phyloP scores from a whole-genome alignment of 2,113 vertebrate species.

The Centropristis striata region DNA sequence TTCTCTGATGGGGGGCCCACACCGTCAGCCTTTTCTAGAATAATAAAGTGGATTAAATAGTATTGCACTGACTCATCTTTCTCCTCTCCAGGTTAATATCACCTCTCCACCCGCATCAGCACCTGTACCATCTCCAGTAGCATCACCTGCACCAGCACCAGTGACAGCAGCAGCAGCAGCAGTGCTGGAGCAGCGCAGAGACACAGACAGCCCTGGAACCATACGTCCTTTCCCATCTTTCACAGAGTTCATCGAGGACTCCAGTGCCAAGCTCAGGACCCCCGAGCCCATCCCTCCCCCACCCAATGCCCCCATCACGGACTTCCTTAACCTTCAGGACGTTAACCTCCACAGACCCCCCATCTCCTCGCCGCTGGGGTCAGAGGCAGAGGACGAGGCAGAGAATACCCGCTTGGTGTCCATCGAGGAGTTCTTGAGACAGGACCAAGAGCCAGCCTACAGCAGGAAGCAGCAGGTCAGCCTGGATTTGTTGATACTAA shows the following conservation, averaged over 20 bases:
- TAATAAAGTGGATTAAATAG: background rate
- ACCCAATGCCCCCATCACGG: constrained; percentile 59
- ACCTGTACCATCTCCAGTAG: constrained; percentile 43
- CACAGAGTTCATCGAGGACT: constrained; percentile 84
- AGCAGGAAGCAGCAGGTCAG: constrained; percentile 72
- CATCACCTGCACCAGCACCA: background rate
- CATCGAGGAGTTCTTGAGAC: constrained; percentile 85
- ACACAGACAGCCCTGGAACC: constrained; percentile 71
- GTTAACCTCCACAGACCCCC: constrained; percentile 69
- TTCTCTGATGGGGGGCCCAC: background rate
- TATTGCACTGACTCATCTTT: background rate
- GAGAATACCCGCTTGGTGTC: constrained; percentile 83
- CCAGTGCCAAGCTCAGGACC: constrained; percentile 75
- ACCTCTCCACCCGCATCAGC: constrained; percentile 46
- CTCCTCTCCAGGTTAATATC: constrained; percentile 64
- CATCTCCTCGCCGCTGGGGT: constrained; percentile 79
- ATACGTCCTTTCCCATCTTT: constrained; percentile 80
- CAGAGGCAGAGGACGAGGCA: constrained; percentile 81
- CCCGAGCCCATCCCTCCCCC: constrained; percentile 67
- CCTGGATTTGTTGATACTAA: background rate
- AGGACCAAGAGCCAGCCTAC: constrained; percentile 67
- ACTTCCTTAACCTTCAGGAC: constrained; percentile 67
- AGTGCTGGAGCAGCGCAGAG: constrained; percentile 69
- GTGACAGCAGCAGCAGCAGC: constrained; percentile 15
- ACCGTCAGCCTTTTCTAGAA: background rate